Evolutionary conservation across 2,888 invertebrate genomes (phyloP).

Genomic region (Spisula solida): DNA sequence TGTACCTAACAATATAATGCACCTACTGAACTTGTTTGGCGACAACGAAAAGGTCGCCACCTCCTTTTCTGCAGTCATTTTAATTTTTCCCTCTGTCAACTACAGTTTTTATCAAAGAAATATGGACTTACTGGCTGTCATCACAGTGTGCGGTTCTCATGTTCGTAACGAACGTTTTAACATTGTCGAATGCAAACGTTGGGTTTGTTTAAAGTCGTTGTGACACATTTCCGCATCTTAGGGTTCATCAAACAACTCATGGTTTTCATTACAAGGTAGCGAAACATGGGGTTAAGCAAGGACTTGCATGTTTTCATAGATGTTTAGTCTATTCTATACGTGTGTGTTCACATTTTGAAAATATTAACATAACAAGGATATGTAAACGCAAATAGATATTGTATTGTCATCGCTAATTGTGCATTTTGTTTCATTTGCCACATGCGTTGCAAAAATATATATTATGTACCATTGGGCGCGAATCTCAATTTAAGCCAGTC

Average conservation of each 20-base stretch:
- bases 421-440: background rate
- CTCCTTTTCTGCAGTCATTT: slow-evolving; percentile 40
- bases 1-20: background rate
- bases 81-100: slow-evolving; percentile 51
- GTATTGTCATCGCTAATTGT: background rate
- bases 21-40: slow-evolving; percentile 42
- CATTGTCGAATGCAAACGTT: slow-evolving; percentile 25
- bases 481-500: no score
- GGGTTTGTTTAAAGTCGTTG: slow-evolving; percentile 32
- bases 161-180: slow-evolving; percentile 27
- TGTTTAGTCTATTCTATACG: slow-evolving; percentile 29
- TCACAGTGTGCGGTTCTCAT: slow-evolving; percentile 42
- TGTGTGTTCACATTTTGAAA: slow-evolving; percentile 37
- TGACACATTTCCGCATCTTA: slow-evolving; percentile 56
- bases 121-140: slow-evolving; percentile 45
- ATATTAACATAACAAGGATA: slow-evolving; percentile 5
- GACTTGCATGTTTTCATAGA: slow-evolving; percentile 45
- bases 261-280: slow-evolving; percentile 30
- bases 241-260: slow-evolving; percentile 32
- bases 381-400: background rate
- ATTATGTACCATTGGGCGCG: no score
- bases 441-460: background rate
- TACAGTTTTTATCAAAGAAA: slow-evolving; percentile 48
- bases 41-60: slow-evolving; percentile 32
- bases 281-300: slow-evolving; percentile 44